Conservation (phyloP, 2,113 vertebrate genomes). For the human (Homo sapiens) region DNA sequence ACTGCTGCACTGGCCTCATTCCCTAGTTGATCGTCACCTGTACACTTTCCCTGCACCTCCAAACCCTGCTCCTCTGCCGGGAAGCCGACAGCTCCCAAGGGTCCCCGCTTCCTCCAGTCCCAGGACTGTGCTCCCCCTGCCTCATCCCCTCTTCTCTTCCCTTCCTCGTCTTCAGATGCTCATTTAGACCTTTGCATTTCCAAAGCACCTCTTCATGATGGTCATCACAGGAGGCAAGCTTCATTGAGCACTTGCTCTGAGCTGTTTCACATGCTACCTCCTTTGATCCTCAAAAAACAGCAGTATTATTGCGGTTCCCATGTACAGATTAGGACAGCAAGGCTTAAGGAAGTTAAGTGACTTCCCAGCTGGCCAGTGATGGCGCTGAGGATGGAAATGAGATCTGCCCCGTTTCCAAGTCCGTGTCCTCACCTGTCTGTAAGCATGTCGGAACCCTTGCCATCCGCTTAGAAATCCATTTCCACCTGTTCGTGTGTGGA, state of each 20-base stretch:
- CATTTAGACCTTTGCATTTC: not conserved
- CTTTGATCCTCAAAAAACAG: fast-evolving
- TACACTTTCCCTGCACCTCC: not conserved
- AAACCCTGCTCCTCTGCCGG: not conserved
- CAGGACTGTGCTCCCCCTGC: not conserved
- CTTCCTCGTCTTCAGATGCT: too few species aligned
- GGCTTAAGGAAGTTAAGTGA: not conserved
- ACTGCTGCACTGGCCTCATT: not conserved
- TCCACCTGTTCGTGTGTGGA: fast-evolving
- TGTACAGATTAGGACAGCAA: not conserved
- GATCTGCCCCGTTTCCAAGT: not conserved
- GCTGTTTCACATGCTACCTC: fast-evolving
- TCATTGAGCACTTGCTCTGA: fast-evolving
- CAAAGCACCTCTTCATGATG: fast-evolving
- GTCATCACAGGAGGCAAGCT: fast-evolving
- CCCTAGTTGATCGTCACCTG: fast-evolving
- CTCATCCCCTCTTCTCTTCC: not conserved
- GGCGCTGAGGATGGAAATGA: not conserved
- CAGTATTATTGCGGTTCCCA: not conserved
- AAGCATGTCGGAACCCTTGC: not conserved
- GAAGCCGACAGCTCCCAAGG: not conserved
- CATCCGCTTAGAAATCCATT: fast-evolving
- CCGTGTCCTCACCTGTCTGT: not conserved
- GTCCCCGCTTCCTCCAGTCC: not conserved
- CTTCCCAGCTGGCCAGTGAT: not conserved